Evolutionary conservation across 2,113 vertebrate species (phyloP).

Genomic region (Holacanthus passer): DNA sequence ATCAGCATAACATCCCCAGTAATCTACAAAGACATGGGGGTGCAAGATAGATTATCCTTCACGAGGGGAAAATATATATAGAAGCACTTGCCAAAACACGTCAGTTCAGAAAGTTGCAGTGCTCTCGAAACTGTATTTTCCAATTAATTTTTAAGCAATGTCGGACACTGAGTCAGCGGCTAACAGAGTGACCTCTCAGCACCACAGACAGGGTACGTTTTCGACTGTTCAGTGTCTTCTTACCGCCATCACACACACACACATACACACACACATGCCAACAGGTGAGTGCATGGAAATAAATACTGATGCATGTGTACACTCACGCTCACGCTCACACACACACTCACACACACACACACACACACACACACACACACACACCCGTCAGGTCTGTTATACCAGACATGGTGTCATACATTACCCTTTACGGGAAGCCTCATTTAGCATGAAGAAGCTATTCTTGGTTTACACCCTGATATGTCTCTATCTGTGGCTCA

Average conservation of each 20-base stretch:
- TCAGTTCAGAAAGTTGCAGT: slow-evolving; percentile 19
- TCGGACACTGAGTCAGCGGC: slow-evolving; percentile 64
- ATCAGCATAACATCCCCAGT: neutral
- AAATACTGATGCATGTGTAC: neutral
- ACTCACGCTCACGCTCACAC: neutral
- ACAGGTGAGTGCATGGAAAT: slow-evolving; percentile 23
- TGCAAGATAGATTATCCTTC: neutral
- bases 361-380: neutral
- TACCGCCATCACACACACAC: slow-evolving; percentile 52
- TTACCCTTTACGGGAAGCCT: slow-evolving; percentile 21
- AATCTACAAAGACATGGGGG: neutral
- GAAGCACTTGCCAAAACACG: neutral
- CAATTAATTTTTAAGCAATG: slow-evolving; percentile 60
- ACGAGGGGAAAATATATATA: neutral
- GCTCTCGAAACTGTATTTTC: slow-evolving; percentile 36
- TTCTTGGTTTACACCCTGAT: slow-evolving; percentile 24
- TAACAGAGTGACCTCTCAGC: slow-evolving; percentile 49
- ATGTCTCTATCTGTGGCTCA: slow-evolving; percentile 14
- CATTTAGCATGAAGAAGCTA: slow-evolving; percentile 31
- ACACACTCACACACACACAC: neutral
- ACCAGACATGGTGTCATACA: slow-evolving; percentile 54
- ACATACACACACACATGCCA: slow-evolving; percentile 11
- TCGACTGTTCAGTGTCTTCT: slow-evolving; percentile 58
- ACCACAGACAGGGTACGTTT: slow-evolving; percentile 32
- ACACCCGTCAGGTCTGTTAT: slow-evolving; percentile 3